Evolutionary conservation across 2,888 invertebrate species (phyloP), one percentile per base, ranked within the genome.

Genomic region (Pycnomerus fuliginosus): DNA sequence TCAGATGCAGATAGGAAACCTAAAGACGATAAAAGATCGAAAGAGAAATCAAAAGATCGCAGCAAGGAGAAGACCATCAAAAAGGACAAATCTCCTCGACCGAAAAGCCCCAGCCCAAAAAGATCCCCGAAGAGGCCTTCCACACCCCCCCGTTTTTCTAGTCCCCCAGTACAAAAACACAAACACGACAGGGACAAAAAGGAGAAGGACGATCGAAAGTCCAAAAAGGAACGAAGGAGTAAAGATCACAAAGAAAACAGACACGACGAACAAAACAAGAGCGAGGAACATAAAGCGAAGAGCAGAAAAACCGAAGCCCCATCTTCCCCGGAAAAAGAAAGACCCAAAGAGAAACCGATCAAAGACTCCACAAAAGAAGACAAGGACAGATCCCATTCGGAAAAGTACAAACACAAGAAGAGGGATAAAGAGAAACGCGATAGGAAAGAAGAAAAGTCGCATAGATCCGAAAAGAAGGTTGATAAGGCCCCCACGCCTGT

Each of bases 141-240:
- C 0, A 51, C 63, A 28, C 62, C 69, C n/a, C 52, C 64, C 4
- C 56, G 62, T n/a, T 49, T 32, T 30, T 33, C 47, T 27, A 33
- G 40, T 44, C 47, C 46, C 7, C 36, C 36, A 1, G 7, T 48
- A 48, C 3, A 17, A 51, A 36, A 66, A 69, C 50, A 61, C 24
- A 74, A 70, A 52, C 76, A 71, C 31, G 56, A 56, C 7, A 57
- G 57, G 5, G 47, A 53, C 15, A 61, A 64, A 13, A 58, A 64
- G 44, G 61, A 61, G 4, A 64, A 56, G 35, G 73, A 74, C 27
- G 77, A 78, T 1, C 79, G 79, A 43, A 78, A 77, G 45, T 61
- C 65, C 2, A 80, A 76, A 37, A 77, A 74, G 58, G 84, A 80
- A 49, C 81, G 81, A 58, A 81, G 82, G 62, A 80, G 81, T 40